Evolutionary conservation across 1,140 invertebrate genomes (phyloP).

Genomic region (Trachymyrmex septentrionalis): DNA sequence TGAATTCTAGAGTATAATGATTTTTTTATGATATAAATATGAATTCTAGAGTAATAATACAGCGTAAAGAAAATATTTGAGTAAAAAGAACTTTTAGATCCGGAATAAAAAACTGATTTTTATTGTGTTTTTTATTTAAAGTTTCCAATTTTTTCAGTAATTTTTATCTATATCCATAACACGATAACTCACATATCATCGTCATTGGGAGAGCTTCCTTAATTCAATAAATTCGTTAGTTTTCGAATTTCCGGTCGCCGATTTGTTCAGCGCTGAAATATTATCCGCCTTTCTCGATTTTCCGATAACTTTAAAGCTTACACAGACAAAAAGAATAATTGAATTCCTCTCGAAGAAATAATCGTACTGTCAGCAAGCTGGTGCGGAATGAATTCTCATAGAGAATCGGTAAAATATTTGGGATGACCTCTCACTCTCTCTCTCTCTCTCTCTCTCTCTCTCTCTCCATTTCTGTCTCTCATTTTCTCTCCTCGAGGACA

Average conservation of each 20-base stretch:
- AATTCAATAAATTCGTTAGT: slow-evolving; percentile 23
- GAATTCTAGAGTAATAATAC: too few species aligned
- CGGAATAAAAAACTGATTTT: too few species aligned
- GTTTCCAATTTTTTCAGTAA: too few species aligned
- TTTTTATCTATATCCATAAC: background rate
- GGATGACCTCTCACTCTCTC: background rate
- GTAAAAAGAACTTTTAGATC: too few species aligned
- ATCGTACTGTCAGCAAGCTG: slow-evolving; percentile 57
- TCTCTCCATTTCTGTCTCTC: background rate
- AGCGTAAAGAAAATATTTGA: too few species aligned
- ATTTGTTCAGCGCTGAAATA: slow-evolving; percentile 36
- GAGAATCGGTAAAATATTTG: slow-evolving; percentile 60
- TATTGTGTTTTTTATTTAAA: too few species aligned
- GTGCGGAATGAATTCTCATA: slow-evolving; percentile 58
- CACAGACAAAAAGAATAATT: slow-evolving; percentile 58
- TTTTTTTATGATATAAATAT: too few species aligned
- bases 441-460: background rate
- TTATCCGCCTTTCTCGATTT: slow-evolving; percentile 20
- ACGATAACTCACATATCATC: background rate
- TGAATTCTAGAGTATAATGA: too few species aligned
- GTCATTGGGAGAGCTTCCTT: background rate
- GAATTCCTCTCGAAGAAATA: slow-evolving; percentile 51
- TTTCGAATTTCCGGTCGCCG: slow-evolving; percentile 18
- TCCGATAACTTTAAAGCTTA: slow-evolving; percentile 44
- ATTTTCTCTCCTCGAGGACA: background rate